These are phyloP conservation scores for Scophthalmus maximus DNA, from an alignment of 2,113 vertebrate genomes.

Conservation along the genomic window DNA sequence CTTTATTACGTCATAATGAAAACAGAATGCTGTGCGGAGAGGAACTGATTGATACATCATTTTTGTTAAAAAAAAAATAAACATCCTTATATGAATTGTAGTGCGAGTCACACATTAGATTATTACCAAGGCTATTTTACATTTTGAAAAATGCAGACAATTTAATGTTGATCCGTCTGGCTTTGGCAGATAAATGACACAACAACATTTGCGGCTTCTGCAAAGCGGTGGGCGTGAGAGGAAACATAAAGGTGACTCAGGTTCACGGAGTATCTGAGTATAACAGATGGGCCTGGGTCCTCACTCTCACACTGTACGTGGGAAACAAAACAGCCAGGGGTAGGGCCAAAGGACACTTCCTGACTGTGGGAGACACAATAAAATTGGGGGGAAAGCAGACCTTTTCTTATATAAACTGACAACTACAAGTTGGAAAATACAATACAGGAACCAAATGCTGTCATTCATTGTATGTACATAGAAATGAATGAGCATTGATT, in stretches of 20 bases:
- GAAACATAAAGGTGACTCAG: constrained; percentile 65
- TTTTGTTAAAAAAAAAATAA: neutral
- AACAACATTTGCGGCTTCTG: constrained; percentile 39
- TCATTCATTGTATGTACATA: constrained; percentile 1
- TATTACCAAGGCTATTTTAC: constrained; percentile 38
- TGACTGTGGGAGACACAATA: constrained; percentile 13
- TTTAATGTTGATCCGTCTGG: constrained; percentile 40
- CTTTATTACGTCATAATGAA: neutral
- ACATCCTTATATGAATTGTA: neutral
- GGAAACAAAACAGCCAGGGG: constrained; percentile 50
- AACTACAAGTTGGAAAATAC: neutral
- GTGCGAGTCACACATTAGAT: constrained; percentile 5
- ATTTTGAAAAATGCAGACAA: constrained; percentile 36
- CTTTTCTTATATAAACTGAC: neutral
- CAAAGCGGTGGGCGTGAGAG: constrained; percentile 42
- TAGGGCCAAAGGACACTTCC: constrained; percentile 38
- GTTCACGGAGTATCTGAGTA: constrained; percentile 50
- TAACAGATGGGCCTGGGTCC: constrained; percentile 64
- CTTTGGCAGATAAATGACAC: constrained; percentile 54
- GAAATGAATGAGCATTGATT: neutral
- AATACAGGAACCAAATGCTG: neutral
- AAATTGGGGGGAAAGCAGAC: neutral
- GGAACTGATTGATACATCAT: neutral
- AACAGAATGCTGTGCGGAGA: neutral
- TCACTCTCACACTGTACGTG: constrained; percentile 33